Base-by-base conservation (phyloP, 2,113 vertebrate genomes). In the Haemorhous mexicanus region DNA sequence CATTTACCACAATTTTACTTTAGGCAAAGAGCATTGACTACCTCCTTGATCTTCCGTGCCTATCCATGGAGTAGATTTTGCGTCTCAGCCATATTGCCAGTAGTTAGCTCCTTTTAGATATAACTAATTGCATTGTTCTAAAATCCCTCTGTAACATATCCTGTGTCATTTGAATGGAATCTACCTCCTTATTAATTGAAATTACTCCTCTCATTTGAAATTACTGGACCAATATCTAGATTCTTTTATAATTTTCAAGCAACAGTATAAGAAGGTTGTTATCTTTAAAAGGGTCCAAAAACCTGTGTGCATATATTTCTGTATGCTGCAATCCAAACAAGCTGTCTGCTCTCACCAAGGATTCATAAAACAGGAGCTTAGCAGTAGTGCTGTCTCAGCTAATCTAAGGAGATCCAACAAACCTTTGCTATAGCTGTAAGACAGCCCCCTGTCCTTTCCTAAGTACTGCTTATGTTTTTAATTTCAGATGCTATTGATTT, bases 251-350 rank as follows among this genome's bases (percentile, higher is more conserved):
- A 15, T 46, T 78, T 90, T 68, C 24, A 67, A 58, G 9, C 33
- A 77, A 47, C 5, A 19, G 7, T 58, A 10, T 13, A 47, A 55
- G 33, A 61, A 73, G 6, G 4, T 16, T 11, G 2, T 70, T 82
- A 17, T 62, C 10, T 84, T 69, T 69, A 27, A 58, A 69, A 81
- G 28, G 22, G 33, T 52, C 13, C 16, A 50, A 55, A 92, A 28
- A 0, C 0, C 6, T 32, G 4, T 50, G 12, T 3, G 3, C 11
- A 18, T 43, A 24, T 41, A n/a, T 49, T 33, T 76, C 41, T 0
- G 0, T 33, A 67, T 72, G 1, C 11, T 63, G 15, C 11, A 64
- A 39, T 39, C 33, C 32, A 81, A 92, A 32, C 9, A 84, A 39
- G 5, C 39, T 80, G 4, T 55, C 37, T 76, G 7, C 24, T 78